phyloP scores from a whole-genome alignment of 2,797 vertebrate genomes.

The Anguilla marmorata region DNA sequence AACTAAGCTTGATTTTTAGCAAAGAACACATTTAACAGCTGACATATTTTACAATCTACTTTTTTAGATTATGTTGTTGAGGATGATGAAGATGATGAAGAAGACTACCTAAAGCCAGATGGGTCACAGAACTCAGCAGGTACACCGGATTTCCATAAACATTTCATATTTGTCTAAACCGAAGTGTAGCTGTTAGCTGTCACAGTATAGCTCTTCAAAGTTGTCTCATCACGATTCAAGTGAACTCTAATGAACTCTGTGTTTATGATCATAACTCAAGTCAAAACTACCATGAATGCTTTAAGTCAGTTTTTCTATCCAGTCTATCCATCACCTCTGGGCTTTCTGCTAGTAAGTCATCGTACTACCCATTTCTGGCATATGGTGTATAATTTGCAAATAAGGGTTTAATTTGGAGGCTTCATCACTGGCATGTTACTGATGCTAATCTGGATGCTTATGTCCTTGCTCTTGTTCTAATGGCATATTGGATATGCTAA shows the following conservation, averaged over 20 bases:
- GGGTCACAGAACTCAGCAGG: slow-evolving; percentile 53
- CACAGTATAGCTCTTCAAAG: neutral
- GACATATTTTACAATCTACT: neutral
- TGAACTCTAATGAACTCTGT: neutral
- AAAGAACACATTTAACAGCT: neutral
- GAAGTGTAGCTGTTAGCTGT: slow-evolving; percentile 23
- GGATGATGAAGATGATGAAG: slow-evolving; percentile 84
- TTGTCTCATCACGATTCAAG: neutral
- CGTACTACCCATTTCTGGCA: neutral
- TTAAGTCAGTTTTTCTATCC: neutral
- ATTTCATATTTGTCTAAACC: neutral
- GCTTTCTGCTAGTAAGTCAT: neutral
- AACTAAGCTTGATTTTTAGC: neutral
- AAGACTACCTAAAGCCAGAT: slow-evolving; percentile 85
- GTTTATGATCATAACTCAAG: neutral
- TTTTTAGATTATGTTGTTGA: slow-evolving; percentile 69
- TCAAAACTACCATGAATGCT: neutral
- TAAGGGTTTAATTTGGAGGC: neutral
- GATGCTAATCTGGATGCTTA: too few species aligned
- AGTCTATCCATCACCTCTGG: neutral
- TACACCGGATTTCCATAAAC: slow-evolving; percentile 34
- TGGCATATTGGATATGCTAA: too few species aligned
- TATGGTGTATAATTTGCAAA: neutral
- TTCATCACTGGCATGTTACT: neutral
- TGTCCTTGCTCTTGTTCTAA: too few species aligned